Evolutionary conservation across 2,888 invertebrate genomes (phyloP).

Genomic region (Timandra comae): DNA sequence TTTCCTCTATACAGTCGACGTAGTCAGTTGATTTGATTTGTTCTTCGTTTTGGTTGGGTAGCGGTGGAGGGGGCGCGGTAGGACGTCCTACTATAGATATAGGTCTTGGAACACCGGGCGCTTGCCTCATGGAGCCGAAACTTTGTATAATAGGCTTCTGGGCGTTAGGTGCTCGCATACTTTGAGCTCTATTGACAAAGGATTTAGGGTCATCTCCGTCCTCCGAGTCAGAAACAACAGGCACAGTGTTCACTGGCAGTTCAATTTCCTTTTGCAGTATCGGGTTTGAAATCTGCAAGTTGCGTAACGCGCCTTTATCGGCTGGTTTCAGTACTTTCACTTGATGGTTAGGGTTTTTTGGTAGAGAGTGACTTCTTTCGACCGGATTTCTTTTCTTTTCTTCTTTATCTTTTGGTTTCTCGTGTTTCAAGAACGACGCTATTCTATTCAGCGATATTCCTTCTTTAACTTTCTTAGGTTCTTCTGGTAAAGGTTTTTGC

Average conservation of each 20-base stretch:
- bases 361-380: slow-evolving; percentile 75
- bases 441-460: slow-evolving; percentile 82
- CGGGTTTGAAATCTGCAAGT: slow-evolving; percentile 89
- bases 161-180: slow-evolving; percentile 81
- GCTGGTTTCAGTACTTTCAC: slow-evolving; percentile 78
- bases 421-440: slow-evolving; percentile 84
- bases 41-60: slow-evolving; percentile 62
- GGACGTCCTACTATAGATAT: slow-evolving; percentile 85
- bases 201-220: slow-evolving; percentile 73
- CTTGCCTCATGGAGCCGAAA: slow-evolving; percentile 89
- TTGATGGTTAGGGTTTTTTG: slow-evolving; percentile 76
- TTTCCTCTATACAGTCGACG: slow-evolving; percentile 86
- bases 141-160: slow-evolving; percentile 81
- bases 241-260: slow-evolving; percentile 75
- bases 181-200: slow-evolving; percentile 86
- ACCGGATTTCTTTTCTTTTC: slow-evolving; percentile 68
- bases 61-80: slow-evolving; percentile 85
- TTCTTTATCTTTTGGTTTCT: slow-evolving; percentile 70
- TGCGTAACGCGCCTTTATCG: slow-evolving; percentile 83
- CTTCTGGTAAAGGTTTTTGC: slow-evolving; percentile 65
- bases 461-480: slow-evolving; percentile 76
- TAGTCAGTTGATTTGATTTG: slow-evolving; percentile 76
- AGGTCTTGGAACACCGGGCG: slow-evolving; percentile 81
- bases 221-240: slow-evolving; percentile 74
- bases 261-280: slow-evolving; percentile 84